These are phyloP conservation scores for Oreochromis niloticus DNA, from an alignment of 2,113 vertebrate genomes.

Conservation along the genomic window DNA sequence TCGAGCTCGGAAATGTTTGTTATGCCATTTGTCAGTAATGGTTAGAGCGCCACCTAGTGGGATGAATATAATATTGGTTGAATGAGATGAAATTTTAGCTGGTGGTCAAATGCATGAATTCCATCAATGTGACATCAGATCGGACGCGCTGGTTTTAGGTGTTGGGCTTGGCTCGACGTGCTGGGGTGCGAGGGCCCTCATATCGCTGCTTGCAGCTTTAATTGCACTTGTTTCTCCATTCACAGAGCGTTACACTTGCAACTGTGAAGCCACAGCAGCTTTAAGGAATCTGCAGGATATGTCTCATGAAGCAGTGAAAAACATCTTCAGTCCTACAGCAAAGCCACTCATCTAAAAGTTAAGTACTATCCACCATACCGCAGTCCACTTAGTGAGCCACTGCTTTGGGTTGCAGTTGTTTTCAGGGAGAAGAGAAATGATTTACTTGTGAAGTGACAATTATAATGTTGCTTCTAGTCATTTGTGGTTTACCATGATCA, in stretches of 20 bases:
- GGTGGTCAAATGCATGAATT: too few relatives aligned
- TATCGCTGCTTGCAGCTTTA: too few relatives aligned
- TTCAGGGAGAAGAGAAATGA: slow-evolving; percentile 13
- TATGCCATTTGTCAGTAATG: too few relatives aligned
- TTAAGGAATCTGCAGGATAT: not conserved
- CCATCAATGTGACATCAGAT: too few relatives aligned
- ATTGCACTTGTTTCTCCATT: not conserved
- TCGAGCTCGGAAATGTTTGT: too few relatives aligned
- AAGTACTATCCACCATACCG: slow-evolving; percentile 4
- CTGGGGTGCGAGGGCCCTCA: too few relatives aligned
- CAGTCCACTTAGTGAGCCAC: slow-evolving; percentile 6
- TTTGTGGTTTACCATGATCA: slow-evolving; percentile 37
- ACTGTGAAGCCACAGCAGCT: not conserved
- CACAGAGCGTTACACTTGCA: not conserved
- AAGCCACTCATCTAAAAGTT: slow-evolving; percentile 35
- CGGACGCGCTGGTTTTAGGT: too few relatives aligned
- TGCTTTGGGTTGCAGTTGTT: slow-evolving; percentile 26
- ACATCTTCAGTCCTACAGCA: slow-evolving; percentile 24
- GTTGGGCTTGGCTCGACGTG: too few relatives aligned
- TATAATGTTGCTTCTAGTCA: slow-evolving; percentile 31
- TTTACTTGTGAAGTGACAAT: slow-evolving; percentile 48
- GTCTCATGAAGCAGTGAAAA: not conserved
- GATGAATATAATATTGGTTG: too few relatives aligned
- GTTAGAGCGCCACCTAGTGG: too few relatives aligned
- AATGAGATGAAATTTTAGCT: too few relatives aligned